A percentile compares a stretch with the other conserved stretches of the same genome.
phyloP scores from a whole-genome alignment of 1,140 invertebrate species.

The Amyelois transitella region DNA sequence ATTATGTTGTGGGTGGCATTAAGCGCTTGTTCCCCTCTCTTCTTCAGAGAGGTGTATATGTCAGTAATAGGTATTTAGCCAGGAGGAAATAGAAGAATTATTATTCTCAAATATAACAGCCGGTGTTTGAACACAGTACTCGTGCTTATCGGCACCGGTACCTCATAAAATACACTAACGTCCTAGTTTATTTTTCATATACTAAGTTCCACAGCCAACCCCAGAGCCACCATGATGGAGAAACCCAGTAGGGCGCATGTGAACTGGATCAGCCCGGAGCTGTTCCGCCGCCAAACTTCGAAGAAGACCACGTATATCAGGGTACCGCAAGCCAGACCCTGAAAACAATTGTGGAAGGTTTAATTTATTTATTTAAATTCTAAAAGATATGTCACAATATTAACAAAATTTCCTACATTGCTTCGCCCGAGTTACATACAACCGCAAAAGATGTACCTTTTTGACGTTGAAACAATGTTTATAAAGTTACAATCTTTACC shows the following conservation, averaged over 20 bases:
- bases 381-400: too few relatives aligned
- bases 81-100: too few relatives aligned
- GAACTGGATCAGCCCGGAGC: conserved; percentile 82
- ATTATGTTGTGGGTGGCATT: too few relatives aligned
- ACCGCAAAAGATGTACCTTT: too few relatives aligned
- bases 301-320: conserved; percentile 94
- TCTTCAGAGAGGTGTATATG: too few relatives aligned
- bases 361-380: neutral
- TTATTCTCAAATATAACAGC: too few relatives aligned
- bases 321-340: conserved; percentile 90
- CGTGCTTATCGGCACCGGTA: neutral
- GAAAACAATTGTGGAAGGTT: conserved; percentile 69
- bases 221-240: conserved; percentile 77
- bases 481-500: too few relatives aligned
- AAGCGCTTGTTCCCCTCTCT: too few relatives aligned
- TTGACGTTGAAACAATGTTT: too few relatives aligned
- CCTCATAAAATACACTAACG: neutral
- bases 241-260: conserved; percentile 83
- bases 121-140: neutral
- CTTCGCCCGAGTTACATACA: too few relatives aligned
- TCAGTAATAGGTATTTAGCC: too few relatives aligned
- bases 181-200: conserved; percentile 9
- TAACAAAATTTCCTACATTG: too few relatives aligned
- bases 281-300: conserved; percentile 87
- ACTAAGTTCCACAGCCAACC: conserved; percentile 42